Conservation (phyloP, 2,113 vertebrate genomes). For the Ageneiosus marmoratus region DNA sequence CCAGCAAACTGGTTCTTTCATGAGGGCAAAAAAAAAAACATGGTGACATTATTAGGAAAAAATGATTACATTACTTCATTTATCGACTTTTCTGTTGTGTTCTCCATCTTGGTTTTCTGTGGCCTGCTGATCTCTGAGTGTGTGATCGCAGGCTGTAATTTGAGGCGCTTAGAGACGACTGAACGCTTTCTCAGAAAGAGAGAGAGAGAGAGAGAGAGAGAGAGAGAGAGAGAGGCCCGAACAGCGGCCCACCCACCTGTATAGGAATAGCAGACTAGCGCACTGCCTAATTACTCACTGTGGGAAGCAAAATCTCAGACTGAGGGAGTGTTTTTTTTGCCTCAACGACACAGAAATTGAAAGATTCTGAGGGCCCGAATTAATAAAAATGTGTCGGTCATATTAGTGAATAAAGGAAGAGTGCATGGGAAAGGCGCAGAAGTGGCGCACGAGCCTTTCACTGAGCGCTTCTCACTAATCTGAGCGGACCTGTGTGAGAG, state of each 20-base stretch:
- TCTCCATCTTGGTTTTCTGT: conserved; percentile 37
- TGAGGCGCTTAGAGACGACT: conserved; percentile 48
- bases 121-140: conserved; percentile 21
- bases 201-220: conserved; percentile 19
- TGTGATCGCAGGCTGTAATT: conserved; percentile 47
- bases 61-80: neutral
- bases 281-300: conserved; percentile 68
- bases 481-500: neutral
- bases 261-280: conserved; percentile 69
- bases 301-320: conserved; percentile 19
- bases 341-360: conserved; percentile 9
- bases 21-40: too few relatives aligned
- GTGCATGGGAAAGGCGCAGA: neutral
- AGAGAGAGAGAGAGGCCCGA: conserved; percentile 32
- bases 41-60: neutral
- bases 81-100: neutral
- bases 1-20: too few relatives aligned
- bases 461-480: neutral
- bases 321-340: conserved; percentile 23
- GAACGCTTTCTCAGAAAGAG: conserved; percentile 51
- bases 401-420: neutral
- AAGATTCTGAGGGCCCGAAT: neutral
- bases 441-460: neutral
- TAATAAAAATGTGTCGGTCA: neutral
- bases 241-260: conserved; percentile 67